These are phyloP conservation scores for Lonchura striata DNA, from an alignment of 2,113 vertebrate genomes.

Conservation along the genomic window DNA sequence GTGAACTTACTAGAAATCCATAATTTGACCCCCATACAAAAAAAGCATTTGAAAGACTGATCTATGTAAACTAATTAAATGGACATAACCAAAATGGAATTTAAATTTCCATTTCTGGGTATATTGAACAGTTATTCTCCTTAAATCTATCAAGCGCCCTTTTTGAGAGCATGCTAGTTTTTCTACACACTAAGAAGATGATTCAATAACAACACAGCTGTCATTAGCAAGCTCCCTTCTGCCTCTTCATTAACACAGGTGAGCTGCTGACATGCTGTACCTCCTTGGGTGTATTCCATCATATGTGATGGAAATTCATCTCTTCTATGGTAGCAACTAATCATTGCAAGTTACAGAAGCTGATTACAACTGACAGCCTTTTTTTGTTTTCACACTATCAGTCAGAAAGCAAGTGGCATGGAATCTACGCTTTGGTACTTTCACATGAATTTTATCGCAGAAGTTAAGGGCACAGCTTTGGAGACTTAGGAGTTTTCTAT, in stretches of 20 bases:
- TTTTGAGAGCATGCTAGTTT: not conserved
- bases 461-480: not conserved
- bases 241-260: not conserved
- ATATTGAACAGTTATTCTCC: not conserved
- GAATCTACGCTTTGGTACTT: not conserved
- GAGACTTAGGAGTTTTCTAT: not conserved
- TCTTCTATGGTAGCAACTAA: not conserved
- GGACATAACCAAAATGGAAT: accelerated
- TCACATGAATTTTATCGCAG: not conserved
- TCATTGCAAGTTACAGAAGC: not conserved
- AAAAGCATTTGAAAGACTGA: not conserved
- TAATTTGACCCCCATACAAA: not conserved
- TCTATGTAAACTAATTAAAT: not conserved
- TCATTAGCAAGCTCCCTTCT: not conserved
- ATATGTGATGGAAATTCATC: not conserved
- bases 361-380: not conserved
- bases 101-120: not conserved
- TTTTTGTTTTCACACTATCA: not conserved
- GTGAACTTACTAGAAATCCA: not conserved
- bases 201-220: not conserved
- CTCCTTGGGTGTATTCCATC: not conserved
- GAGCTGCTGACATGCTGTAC: not conserved
- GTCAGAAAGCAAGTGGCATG: not conserved
- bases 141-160: not conserved
- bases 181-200: not conserved